Base-by-base conservation (phyloP, 2,113 vertebrate genomes). In the Sciurus niger region DNA sequence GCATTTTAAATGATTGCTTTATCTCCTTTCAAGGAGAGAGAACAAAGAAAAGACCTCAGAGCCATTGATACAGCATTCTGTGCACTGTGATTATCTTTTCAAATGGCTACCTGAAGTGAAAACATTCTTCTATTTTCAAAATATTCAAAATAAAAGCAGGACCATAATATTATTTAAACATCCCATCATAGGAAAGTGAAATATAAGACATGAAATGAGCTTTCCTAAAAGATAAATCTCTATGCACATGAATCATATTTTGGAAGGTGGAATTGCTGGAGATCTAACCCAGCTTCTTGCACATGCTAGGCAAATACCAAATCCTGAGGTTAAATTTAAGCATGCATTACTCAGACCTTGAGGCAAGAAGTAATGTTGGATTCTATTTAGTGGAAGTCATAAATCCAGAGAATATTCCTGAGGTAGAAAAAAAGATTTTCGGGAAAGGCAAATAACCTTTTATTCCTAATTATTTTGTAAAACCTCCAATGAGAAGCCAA, bases 31-130 rank as follows among this genome's bases (percentile, higher is more conserved):
- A 93, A 84, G 22, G n/a, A 32, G 3, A 88, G 25, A 88, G 37
- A 76, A 53, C 4, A 90, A 63, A 46, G 53, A 73, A 1, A 87
- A 95, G 12, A 6, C 12, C 18, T 53, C 18, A 24, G 55, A 32
- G 0, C 24, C 18, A 70, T 2, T 46, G 24, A 73, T 17, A 22
- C 0, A 22, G 0, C 1, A 6, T 65, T 89, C 40, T 89, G 16
- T 8, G 78, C 10, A 0, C n/a, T 86, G n/a, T 3, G 65, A 14
- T 70, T 48, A 12, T 51, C 43, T 96, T 34, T 95, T n/a, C 22
- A 84, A n/a, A n/a, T n/a, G 14, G 6, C 9, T 46, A 46, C 4
- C 7, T 60, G 18, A 89, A 90, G 20, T 16, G 32, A 90, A 92
- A 83, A 16, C 25, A 73, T 55, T 60, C 37, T 18, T 74, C 12